Base-by-base conservation (phyloP, 1,140 invertebrate genomes). In the Drosophila malerkotliana region DNA sequence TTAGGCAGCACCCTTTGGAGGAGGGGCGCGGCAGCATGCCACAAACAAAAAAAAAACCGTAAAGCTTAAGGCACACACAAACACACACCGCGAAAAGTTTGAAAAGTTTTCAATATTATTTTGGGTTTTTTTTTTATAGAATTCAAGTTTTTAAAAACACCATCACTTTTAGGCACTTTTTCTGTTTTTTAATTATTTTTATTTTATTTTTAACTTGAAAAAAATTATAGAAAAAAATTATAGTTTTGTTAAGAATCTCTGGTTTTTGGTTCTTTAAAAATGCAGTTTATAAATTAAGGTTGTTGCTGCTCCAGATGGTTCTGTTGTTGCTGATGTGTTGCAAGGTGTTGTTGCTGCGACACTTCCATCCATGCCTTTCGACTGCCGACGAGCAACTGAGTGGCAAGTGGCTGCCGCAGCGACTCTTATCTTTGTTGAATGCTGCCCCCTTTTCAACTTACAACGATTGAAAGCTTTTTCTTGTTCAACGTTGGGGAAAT, bases 381-480 rank as follows among this genome's bases (percentile, higher is more conserved):
- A 73, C 56, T 89, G 66, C 77, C 76, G 69, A 53, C 56, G 71
- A 69, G 77, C 74, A 89, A 89, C 84, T 89, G 77, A 63, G 54
- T 73, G 6, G 34, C 56, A 34, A 24, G 21, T 66, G 41, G 58
- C 39, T 56, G 18, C 34, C 7, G 21, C 14, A 4, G 54, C 54
- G 18, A 37, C 67, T 75, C 26, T 87, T 87, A 85, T 84, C 8
- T 18, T 8, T 3, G 14, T 66, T 54, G 72, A 34, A 47, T 4
- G 37, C 3, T 18, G 18, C 18, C 18, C 18, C 7, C 24, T 26
- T 48, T 44, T 63, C 12, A 44, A 51, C n/a, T 12, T 12, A 10
- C 34, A 3, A 14, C 6, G 39, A 47, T 76, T 77, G 44, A 78
- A 68, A 21, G 24, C 15, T 21, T 9, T 47, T 21, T 15, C 1